Evolutionary conservation across 2,888 invertebrate species (phyloP), one percentile per base, ranked within the genome.

Genomic region (Peribatodes rhomboidaria): DNA sequence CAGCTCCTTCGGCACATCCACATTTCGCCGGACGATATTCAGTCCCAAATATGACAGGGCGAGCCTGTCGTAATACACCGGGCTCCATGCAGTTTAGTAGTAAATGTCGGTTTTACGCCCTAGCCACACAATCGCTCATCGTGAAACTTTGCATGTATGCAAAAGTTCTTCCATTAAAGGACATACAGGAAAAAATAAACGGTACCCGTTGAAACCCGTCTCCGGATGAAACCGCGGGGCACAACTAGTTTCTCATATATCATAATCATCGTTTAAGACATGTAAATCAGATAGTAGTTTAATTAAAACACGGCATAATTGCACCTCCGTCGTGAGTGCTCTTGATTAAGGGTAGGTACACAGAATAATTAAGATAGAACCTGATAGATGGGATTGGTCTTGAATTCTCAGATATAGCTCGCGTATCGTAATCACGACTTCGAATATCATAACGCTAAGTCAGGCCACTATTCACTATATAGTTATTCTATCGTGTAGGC

Each of bases 301-400:
- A 57, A 56, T 62, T 62, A 52, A 50, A 62, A 52, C 46, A 39
- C 41, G 39, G 20, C 44, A 44, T 63, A 57, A 46, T 57, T 63
- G 57, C 62, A 53, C 44, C 16, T n/a, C 57, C 57, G 31, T 20
- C 55, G 59, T 35, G 54, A 47, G 46, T 44, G 47, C 31, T 27
- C 59, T 60, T 55, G 41, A 64, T 59, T 59, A 58, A 55, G 42
- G 14, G 47, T 39, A 35, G 14, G 47, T 39, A 35, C 58, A 20
- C 39, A 59, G 16, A 18, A 44, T 49, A 58, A 59, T 64, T 54
- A 33, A 58, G 41, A 63, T 63, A 57, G 50, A 22, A 16, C 37
- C 44, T 50, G 57, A 52, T 52, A 39, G 37, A 62, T 50, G 56
- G 20, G 42, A 56, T 42, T 44, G 41, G 53, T 61, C 35, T 50